A percentile compares a stretch with the other conserved stretches of the same genome.
Evolutionary conservation across 2,797 vertebrate species (phyloP).

Genomic region (Rhinichthys osculus): DNA sequence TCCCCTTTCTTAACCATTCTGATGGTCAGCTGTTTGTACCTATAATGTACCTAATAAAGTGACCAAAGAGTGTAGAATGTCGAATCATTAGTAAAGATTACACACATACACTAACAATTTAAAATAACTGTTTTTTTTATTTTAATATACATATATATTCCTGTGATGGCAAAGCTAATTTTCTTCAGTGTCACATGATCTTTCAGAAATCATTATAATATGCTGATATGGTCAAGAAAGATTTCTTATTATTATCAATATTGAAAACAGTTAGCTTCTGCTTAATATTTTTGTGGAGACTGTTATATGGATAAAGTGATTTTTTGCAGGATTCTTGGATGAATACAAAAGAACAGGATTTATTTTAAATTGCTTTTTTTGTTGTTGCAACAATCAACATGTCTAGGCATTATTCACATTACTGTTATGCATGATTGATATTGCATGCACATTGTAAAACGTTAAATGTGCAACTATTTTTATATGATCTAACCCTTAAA

Average conservation of each 20-base stretch:
- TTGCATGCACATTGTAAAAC: not conserved
- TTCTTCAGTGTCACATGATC: not conserved
- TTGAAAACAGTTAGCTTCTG: not conserved
- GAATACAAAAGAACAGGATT: not conserved
- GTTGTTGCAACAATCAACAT: not conserved
- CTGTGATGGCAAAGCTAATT: not conserved
- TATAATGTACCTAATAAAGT: not conserved
- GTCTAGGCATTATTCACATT: not conserved
- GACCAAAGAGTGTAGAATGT: no score
- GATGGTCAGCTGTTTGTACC: not conserved
- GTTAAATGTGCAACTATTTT: not conserved
- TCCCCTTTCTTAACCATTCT: no score
- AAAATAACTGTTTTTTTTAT: not conserved
- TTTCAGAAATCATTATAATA: not conserved
- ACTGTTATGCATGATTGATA: not conserved
- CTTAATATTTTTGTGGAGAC: no score
- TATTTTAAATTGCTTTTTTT: no score
- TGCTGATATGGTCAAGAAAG: not conserved
- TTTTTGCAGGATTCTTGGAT: no score
- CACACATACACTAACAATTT: not conserved
- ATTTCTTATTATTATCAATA: not conserved
- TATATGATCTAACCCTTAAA: not conserved
- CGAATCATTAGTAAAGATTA: not conserved
- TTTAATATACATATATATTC: not conserved
- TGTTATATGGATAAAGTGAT: no score